Evolutionary conservation across 2,888 invertebrate species (phyloP).

Genomic region (Leuctra nigra): DNA sequence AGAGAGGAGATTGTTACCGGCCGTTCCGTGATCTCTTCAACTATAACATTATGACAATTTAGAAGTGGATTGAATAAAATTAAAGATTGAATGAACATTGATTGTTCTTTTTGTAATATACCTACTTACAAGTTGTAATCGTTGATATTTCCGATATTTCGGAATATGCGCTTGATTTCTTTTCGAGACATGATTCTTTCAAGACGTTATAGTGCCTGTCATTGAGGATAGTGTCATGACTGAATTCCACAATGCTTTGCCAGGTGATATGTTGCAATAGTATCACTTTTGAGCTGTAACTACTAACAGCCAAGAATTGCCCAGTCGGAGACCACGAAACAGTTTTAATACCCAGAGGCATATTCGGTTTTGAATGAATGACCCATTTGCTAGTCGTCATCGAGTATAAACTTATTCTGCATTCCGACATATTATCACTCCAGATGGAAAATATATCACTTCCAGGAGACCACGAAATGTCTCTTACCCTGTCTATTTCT

Average conservation of each 20-base stretch:
- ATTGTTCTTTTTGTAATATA: no score
- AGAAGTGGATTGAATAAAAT: no score
- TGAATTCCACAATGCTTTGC: conserved; percentile 10
- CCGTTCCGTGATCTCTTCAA: not conserved
- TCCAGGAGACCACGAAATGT: conserved; percentile 17
- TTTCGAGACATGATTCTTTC: not conserved
- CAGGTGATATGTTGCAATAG: conserved; percentile 18
- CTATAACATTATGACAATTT: not conserved
- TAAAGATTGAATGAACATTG: no score
- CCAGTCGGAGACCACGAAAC: conserved; percentile 17
- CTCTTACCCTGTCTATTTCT: conserved; percentile 5
- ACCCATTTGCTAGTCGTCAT: not conserved
- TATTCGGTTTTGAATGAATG: no score
- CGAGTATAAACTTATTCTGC: conserved; percentile 7
- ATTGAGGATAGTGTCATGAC: not conserved
- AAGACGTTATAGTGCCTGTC: conserved; percentile 1
- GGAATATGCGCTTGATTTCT: not conserved
- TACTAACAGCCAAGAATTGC: conserved; percentile 15
- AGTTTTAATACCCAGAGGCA: conserved; percentile 14
- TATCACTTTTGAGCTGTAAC: not conserved
- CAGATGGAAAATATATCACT: conserved; percentile 13
- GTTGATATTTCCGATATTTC: not conserved
- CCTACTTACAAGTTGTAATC: not conserved
- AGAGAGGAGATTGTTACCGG: not conserved
- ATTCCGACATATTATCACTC: conserved; percentile 8